Conservation (phyloP, 2,888 invertebrate species). For the Andrena marginata region DNA sequence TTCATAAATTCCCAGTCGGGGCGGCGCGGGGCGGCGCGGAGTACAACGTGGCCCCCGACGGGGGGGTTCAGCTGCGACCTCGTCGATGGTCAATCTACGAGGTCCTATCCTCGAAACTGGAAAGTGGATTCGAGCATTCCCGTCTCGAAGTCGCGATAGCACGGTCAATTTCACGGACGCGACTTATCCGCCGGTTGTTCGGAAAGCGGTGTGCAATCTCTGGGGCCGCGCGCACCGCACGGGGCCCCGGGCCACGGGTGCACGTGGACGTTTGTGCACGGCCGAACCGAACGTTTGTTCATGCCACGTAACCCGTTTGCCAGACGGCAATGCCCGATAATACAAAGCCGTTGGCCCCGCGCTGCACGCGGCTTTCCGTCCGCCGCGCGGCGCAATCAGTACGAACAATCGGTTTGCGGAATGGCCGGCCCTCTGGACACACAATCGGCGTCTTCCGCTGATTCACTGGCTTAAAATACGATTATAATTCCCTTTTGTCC, state of each 20-base stretch:
- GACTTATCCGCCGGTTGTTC: not conserved
- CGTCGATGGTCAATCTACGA: conserved; percentile 4
- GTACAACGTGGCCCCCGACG: not conserved
- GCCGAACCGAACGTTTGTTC: conserved; percentile 38
- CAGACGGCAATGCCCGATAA: conserved; percentile 55
- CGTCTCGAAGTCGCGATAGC: conserved; percentile 14
- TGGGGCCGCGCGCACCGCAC: conserved; percentile 14
- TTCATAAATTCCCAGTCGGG: conserved; percentile 51
- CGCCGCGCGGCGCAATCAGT: conserved; percentile 47
- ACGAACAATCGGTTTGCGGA: conserved; percentile 56
- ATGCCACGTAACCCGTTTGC: conserved; percentile 39
- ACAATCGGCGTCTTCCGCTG: conserved; percentile 58
- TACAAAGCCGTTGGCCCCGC: conserved; percentile 47
- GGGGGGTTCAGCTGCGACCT: conserved; percentile 3
- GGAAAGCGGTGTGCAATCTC: not conserved
- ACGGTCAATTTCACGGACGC: conserved; percentile 18
- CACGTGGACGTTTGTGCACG: conserved; percentile 42
- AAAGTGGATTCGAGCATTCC: not conserved
- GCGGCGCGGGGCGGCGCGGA: not conserved
- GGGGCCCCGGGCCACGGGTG: not conserved
- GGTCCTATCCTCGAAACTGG: conserved; percentile 30
- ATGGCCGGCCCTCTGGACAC: conserved; percentile 46
- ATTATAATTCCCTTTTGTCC: conserved; percentile 79
- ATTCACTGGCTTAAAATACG: conserved; percentile 72
- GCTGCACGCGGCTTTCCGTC: conserved; percentile 44